Base-by-base conservation (phyloP, 1,140 invertebrate species). In the Armadillidium nasatum region DNA sequence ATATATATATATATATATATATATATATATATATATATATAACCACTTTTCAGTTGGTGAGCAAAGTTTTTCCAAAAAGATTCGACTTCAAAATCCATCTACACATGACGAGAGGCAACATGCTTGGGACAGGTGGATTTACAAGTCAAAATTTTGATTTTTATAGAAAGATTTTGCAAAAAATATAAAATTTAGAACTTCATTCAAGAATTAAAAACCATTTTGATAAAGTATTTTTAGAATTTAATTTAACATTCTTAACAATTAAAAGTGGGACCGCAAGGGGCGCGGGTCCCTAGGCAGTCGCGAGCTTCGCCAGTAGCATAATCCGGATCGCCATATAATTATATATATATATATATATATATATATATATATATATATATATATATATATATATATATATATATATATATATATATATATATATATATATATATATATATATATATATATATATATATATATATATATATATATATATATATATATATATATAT, bases 281-380 rank as follows among this genome's bases (percentile, higher is more conserved):
- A 9, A 10, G 9, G 9, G 46, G 46, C 46, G 46, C 46, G 46
- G 15, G 46, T 9, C 46, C 46, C 46, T 50, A 50, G 46, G 46
- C 46, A 15, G 15, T 50, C 46, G 46, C 46, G 9, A 10, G 15
- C 9, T 50, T 50, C 46, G 46, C 46, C 46, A 10, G 15, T 50
- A 50, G 46, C 46, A 10, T 10, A 50, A 50, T 50, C 46, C 46
- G 46, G 46, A 15, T 15, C 46, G n/a, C n/a, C n/a, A n/a, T n/a
- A n/a, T n/a, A n/a, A n/a, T n/a, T n/a, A n/a, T n/a, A n/a, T n/a
- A n/a, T n/a, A n/a, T n/a, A n/a, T n/a, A n/a, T 50, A 15, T 50
- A 50, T 50, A 50, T 50, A 50, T 50, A 50, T 50, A 50, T 50
- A 50, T 50, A 50, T 50, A 50, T 50, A 50, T 50, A 50, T 50